Conservation (phyloP, 2,797 vertebrate genomes). For the Brotula barbata region DNA sequence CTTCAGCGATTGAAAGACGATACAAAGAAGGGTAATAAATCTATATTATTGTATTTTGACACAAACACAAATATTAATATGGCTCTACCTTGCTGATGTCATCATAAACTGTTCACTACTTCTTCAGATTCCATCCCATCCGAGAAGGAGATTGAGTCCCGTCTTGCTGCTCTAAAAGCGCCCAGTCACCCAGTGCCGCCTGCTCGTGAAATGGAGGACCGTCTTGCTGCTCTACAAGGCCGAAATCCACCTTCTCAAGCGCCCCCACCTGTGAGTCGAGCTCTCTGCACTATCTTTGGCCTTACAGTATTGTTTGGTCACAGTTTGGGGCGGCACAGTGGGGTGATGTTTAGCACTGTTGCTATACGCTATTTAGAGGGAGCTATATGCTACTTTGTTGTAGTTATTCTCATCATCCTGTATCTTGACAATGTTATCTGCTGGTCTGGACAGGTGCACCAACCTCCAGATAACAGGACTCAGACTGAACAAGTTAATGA, state of each 20-base stretch:
- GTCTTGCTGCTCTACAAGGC: constrained; percentile 86
- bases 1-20: constrained; percentile 90
- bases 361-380: not conserved
- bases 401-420: not conserved
- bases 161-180: constrained; percentile 86
- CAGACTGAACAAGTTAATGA: constrained; percentile 87
- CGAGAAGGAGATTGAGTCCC: constrained; percentile 89
- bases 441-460: constrained; percentile 78
- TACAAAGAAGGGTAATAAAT: constrained; percentile 83
- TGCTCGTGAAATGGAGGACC: constrained; percentile 86
- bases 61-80: not conserved
- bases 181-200: constrained; percentile 80
- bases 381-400: not conserved
- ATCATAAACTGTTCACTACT: constrained; percentile 9
- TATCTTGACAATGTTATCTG: constrained; percentile 14
- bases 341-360: too few species aligned
- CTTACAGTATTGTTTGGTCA: not conserved
- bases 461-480: constrained; percentile 82
- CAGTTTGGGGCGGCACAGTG: too few species aligned
- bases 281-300: not conserved
- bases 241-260: constrained; percentile 77
- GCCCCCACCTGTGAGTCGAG: constrained; percentile 77
- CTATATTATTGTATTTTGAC: not conserved
- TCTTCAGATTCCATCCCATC: constrained; percentile 85
- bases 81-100: not conserved